A percentile compares a stretch with the other conserved stretches of the same genome.
Conservation (phyloP, 2,113 vertebrate genomes). For the Meriones unguiculatus region DNA sequence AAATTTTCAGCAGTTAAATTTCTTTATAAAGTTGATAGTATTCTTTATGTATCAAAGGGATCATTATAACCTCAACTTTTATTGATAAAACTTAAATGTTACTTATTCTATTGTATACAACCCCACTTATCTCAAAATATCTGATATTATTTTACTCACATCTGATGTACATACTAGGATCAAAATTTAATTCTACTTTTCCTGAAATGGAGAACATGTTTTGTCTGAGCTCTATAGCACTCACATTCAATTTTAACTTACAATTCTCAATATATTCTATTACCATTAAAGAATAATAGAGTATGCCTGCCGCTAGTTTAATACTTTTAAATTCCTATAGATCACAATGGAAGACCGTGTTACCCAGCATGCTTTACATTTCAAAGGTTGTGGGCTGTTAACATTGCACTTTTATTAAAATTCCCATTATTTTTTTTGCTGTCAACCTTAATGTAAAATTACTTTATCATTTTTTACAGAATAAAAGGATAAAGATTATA, state of each 20-base stretch:
- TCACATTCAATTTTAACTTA: constrained; percentile 79
- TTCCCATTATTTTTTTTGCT: constrained; percentile 63
- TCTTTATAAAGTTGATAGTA: background rate
- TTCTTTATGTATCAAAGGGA: constrained; percentile 33
- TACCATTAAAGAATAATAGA: constrained; percentile 73
- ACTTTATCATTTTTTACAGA: constrained; percentile 64
- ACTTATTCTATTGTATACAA: constrained; percentile 57
- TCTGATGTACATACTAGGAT: constrained; percentile 69
- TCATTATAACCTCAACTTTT: constrained; percentile 45
- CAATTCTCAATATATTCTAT: constrained; percentile 80
- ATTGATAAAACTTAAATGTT: constrained; percentile 46
- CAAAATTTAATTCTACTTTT: constrained; percentile 76
- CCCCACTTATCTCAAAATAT: constrained; percentile 36
- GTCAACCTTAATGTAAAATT: constrained; percentile 60
- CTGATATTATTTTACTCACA: constrained; percentile 50
- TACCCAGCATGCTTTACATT: constrained; percentile 55
- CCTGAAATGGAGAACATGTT: constrained; percentile 59
- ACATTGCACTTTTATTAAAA: constrained; percentile 70
- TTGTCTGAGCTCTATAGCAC: constrained; percentile 58
- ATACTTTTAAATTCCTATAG: constrained; percentile 67
- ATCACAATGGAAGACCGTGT: constrained; percentile 49
- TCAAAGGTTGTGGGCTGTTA: constrained; percentile 70
- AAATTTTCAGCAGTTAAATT: constrained; percentile 62
- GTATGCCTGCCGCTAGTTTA: constrained; percentile 67
- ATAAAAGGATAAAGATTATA: constrained; percentile 58